Evolutionary conservation across 2,797 vertebrate genomes (phyloP), one percentile per base, ranked within the genome.

Genomic region (Moxostoma hubbsi): DNA sequence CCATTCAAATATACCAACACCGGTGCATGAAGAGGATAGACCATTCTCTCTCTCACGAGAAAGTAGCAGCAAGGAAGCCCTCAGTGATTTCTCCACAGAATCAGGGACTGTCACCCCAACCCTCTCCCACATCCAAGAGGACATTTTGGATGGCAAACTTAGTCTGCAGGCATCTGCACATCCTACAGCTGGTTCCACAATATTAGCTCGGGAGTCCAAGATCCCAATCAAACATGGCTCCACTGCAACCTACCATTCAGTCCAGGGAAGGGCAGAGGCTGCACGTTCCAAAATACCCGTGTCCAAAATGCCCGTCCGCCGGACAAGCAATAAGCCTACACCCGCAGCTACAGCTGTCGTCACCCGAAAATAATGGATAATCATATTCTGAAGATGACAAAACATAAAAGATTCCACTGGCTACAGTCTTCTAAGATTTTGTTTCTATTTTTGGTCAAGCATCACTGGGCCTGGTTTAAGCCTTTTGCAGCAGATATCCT

Each of bases 221-320:
- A 98, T 99, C 89, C 97, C 98, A 0, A 93, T 98, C 84, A 99
- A 98, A 89, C 95, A 96, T 5, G 86, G 89, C 58, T 70, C 89
- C 88, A 94, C 95, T 67, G 80, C 93, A 0, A 86, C 87, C 43
- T 91, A 90, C 15, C 16, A 90, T 77, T 87, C 94, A 91, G 89
- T 96, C 85, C 93, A 93, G 80, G 91, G 92, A 84, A 96, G 94
- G 92, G 92, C 91, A 0, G 97, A 98, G 80, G 86, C 93, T 55
- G 91, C 93, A 83, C 96, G 96, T 91, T 97, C 98, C 82, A 99
- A 98, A 94, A 99, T 99, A 85, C 98, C 98, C 0, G 94, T 98
- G 67, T 98, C 98, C 75, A 98, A 97, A 92, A 95, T 98, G 64
- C 95, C 97, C 24, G 94, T 98, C 62, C 96, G 97, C 55, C 94